Evolutionary conservation across 2,113 vertebrate genomes (phyloP).

Genomic region (Notarius lentiginosus): DNA sequence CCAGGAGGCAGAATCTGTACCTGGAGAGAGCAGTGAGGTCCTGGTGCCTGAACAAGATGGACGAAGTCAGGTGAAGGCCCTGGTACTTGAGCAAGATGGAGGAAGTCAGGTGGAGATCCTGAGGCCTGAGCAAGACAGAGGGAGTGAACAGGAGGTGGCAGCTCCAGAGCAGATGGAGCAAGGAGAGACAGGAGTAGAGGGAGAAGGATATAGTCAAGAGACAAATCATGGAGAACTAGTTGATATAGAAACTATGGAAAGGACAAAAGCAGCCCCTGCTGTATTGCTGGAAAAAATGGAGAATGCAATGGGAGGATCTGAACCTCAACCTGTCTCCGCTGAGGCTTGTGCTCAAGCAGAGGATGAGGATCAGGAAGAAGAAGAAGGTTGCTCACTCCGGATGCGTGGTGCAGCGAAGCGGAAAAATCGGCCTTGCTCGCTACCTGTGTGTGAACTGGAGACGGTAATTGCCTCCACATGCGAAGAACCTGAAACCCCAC

Average conservation of each 20-base stretch:
- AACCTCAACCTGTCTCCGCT: not conserved
- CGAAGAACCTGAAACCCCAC: slow-evolving; percentile 82
- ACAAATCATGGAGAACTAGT: not conserved
- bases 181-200: not conserved
- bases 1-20: slow-evolving; percentile 4
- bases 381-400: slow-evolving; percentile 61
- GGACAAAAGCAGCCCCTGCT: not conserved
- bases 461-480: slow-evolving; percentile 83
- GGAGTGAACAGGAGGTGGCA: not conserved
- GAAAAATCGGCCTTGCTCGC: slow-evolving; percentile 79
- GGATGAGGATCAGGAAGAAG: slow-evolving; percentile 53
- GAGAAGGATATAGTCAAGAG: not conserved
- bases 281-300: slow-evolving; percentile 13
- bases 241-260: slow-evolving; percentile 38
- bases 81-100: slow-evolving; percentile 51
- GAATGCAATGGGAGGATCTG: not conserved
- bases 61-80: not conserved
- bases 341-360: slow-evolving; percentile 55
- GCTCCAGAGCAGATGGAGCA: slow-evolving; percentile 7
- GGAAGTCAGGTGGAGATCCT: not conserved
- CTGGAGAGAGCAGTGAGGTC: slow-evolving; percentile 52
- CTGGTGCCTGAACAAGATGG: not conserved
- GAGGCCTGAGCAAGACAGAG: slow-evolving; percentile 12
- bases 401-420: slow-evolving; percentile 71
- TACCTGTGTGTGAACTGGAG: slow-evolving; percentile 86